Conservation (phyloP, 2,888 invertebrate genomes). For the Apantesis nais region DNA sequence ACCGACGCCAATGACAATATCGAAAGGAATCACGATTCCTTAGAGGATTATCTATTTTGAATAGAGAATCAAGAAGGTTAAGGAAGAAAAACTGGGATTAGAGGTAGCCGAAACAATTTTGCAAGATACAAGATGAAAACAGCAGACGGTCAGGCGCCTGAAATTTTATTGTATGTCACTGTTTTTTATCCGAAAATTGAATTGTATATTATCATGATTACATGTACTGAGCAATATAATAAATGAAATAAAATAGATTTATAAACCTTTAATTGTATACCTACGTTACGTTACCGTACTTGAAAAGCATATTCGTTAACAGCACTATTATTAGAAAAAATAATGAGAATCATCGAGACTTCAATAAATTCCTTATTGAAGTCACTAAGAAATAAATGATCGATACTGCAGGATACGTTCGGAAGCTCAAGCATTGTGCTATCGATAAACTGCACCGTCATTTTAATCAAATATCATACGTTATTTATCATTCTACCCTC, state of each 20-base stretch:
- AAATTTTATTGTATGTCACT: neutral
- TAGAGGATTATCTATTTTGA: slow-evolving; percentile 16
- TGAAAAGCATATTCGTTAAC: slow-evolving; percentile 39
- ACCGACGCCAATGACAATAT: slow-evolving; percentile 41
- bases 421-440: slow-evolving; percentile 61
- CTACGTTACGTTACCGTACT: slow-evolving; percentile 11
- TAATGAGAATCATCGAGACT: slow-evolving; percentile 36
- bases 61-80: neutral
- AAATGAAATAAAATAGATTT: neutral
- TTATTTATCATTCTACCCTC: slow-evolving; percentile 67
- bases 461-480: slow-evolving; percentile 71
- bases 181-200: neutral
- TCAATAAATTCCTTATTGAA: slow-evolving; percentile 48
- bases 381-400: slow-evolving; percentile 58
- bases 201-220: neutral
- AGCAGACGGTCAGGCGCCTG: neutral
- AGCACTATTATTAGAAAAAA: slow-evolving; percentile 39
- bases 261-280: slow-evolving; percentile 10
- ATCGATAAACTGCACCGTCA: slow-evolving; percentile 63
- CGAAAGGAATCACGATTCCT: slow-evolving; percentile 23
- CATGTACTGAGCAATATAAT: neutral
- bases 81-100: slow-evolving; percentile 12
- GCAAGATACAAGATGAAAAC: neutral
- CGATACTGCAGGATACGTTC: slow-evolving; percentile 53
- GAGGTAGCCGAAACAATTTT: slow-evolving; percentile 8